These are phyloP conservation scores for Caenorhabditis imperialis DNA, from an alignment of 2,888 invertebrate species.

Conservation along the genomic window DNA sequence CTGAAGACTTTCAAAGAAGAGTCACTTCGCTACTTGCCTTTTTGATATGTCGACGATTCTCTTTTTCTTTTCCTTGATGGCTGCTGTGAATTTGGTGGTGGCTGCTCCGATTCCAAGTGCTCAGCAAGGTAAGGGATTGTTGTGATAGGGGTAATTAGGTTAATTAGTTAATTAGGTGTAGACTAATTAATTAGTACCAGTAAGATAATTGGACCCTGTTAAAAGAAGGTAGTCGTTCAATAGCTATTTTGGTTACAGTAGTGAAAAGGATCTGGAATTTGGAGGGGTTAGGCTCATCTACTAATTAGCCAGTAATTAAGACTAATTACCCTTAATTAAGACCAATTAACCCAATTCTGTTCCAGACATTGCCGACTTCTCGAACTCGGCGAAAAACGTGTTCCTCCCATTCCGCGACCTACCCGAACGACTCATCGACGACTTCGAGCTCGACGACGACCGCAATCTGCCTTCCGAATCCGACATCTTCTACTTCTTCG, in stretches of 20 bases:
- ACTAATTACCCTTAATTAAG: too few species aligned
- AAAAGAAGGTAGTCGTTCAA: too few species aligned
- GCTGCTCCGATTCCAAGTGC: conserved; percentile 15
- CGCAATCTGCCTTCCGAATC: conserved; percentile 15
- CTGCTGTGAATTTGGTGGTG: conserved; percentile 11
- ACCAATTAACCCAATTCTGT: too few species aligned
- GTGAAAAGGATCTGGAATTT: too few species aligned
- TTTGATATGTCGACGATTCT: background rate
- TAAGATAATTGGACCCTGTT: too few species aligned
- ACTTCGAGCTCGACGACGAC: conserved; percentile 22
- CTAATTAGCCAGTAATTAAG: too few species aligned
- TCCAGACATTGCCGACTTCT: conserved; percentile 36
- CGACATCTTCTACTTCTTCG: conserved; percentile 32
- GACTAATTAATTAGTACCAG: too few species aligned
- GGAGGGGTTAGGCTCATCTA: too few species aligned
- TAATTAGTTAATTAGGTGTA: too few species aligned
- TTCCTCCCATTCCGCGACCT: conserved; percentile 20
- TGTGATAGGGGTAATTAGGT: background rate
- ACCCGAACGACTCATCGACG: conserved; percentile 29
- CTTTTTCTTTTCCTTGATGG: conserved; percentile 1
- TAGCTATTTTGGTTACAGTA: too few species aligned
- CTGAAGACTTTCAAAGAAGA: conserved; percentile 40
- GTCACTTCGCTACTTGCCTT: conserved; percentile 8
- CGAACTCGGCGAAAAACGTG: conserved; percentile 25
- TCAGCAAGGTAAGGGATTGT: conserved; percentile 18